phyloP scores from a whole-genome alignment of 1,140 invertebrate genomes.

The Archivesica marissinica region DNA sequence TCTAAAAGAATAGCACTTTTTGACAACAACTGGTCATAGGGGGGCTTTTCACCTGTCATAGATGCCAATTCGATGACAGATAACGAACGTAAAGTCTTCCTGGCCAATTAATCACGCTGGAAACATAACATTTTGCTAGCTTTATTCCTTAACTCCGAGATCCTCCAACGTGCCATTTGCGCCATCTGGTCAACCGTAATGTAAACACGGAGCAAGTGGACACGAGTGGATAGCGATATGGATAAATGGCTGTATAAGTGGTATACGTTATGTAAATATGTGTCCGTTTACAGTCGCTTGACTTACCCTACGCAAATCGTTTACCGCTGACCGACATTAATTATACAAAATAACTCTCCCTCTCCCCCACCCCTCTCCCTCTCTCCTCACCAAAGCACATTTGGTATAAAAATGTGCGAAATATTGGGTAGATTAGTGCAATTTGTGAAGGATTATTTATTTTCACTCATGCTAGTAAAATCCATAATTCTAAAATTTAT shows the following conservation, averaged over 20 bases:
- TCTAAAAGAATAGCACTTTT: background rate
- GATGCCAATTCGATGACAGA: slow-evolving; percentile 24
- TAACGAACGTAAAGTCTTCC: background rate
- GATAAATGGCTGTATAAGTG: background rate
- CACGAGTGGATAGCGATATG: background rate
- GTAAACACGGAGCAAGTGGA: slow-evolving; percentile 4
- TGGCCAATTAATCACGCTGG: slow-evolving; percentile 22
- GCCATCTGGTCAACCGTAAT: slow-evolving; percentile 35
- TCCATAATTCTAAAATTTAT: too few species aligned
- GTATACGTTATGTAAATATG: too few species aligned
- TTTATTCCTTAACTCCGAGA: background rate
- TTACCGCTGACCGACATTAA: too few species aligned
- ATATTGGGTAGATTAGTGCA: too few species aligned
- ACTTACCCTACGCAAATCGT: too few species aligned
- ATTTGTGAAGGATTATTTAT: too few species aligned
- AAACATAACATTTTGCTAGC: slow-evolving; percentile 25
- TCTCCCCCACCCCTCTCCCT: too few species aligned
- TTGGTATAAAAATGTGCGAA: too few species aligned
- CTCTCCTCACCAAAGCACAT: too few species aligned
- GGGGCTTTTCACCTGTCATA: slow-evolving; percentile 4
- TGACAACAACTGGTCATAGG: background rate
- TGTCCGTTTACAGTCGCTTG: too few species aligned
- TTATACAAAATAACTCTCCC: too few species aligned
- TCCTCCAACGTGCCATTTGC: background rate
- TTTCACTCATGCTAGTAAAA: too few species aligned